These are phyloP conservation scores for Drosophila histrio DNA, from an alignment of 2,888 invertebrate genomes.

Conservation along the genomic window DNA sequence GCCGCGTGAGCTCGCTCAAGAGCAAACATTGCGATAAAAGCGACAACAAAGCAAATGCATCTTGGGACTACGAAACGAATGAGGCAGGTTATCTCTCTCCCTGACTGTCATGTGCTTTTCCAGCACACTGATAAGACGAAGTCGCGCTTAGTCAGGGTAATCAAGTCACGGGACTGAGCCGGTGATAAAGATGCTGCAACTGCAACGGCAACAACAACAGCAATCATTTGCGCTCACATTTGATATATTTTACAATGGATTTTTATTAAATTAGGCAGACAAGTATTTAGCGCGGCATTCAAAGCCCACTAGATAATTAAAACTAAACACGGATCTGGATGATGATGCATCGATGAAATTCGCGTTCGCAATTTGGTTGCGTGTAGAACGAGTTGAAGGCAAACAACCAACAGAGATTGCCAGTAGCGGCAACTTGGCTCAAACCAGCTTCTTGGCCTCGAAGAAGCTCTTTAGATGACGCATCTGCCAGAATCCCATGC, in stretches of 20 bases:
- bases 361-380: constrained; percentile 44
- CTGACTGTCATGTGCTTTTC: constrained; percentile 49
- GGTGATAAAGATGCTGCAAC: constrained; percentile 36
- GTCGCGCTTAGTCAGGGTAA: constrained; percentile 51
- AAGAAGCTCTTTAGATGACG: constrained; percentile 99
- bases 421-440: constrained; percentile 13
- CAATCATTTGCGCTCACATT: neutral
- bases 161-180: constrained; percentile 65
- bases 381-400: constrained; percentile 34
- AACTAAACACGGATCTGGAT: constrained; percentile 59
- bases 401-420: constrained; percentile 29
- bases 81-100: constrained; percentile 60
- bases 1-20: constrained; percentile 28
- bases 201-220: neutral
- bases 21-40: constrained; percentile 69
- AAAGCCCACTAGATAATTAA: constrained; percentile 55
- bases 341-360: constrained; percentile 68
- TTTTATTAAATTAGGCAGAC: constrained; percentile 74
- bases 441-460: constrained; percentile 98
- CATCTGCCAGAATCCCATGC: constrained; percentile 99
- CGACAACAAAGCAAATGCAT: constrained; percentile 37
- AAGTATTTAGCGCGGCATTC: constrained; percentile 44
- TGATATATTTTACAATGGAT: constrained; percentile 70
- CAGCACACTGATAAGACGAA: constrained; percentile 55
- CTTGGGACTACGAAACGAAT: constrained; percentile 22